Evolutionary conservation across 2,797 vertebrate species (phyloP).

Genomic region (Parotocinclus haroldoi): DNA sequence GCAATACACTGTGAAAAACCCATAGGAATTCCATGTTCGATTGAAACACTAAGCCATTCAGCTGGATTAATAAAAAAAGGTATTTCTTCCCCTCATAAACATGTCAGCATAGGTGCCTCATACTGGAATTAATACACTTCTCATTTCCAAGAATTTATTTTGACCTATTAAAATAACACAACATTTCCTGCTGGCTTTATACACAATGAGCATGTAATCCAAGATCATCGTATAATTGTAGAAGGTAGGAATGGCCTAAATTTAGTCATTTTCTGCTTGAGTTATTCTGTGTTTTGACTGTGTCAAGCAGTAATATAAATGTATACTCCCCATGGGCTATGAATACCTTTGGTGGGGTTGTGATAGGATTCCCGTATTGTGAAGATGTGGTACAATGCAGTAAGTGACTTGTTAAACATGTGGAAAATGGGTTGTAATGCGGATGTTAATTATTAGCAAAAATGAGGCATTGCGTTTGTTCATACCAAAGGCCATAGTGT

Average conservation of each 20-base stretch:
- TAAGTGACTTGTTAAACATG: no score
- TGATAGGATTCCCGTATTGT: no score
- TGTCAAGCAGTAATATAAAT: no score
- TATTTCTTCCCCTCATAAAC: slow-evolving; percentile 13
- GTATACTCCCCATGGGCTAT: no score
- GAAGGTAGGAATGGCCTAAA: slow-evolving; percentile 61
- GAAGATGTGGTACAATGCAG: no score
- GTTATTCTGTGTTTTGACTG: slow-evolving; percentile 16
- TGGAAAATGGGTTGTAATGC: no score
- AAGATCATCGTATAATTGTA: slow-evolving; percentile 49
- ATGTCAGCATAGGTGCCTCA: slow-evolving; percentile 24
- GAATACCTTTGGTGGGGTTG: no score
- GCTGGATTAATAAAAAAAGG: not conserved
- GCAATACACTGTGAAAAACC: no score
- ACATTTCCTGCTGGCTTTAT: slow-evolving; percentile 44
- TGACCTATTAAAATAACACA: slow-evolving; percentile 42
- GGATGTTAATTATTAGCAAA: no score
- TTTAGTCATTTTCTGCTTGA: slow-evolving; percentile 42
- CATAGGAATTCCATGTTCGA: slow-evolving; percentile 41
- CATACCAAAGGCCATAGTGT: no score
- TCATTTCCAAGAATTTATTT: slow-evolving; percentile 41
- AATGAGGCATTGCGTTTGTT: no score
- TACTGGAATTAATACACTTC: slow-evolving; percentile 43
- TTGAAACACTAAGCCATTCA: slow-evolving; percentile 30
- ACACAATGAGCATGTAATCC: slow-evolving; percentile 44